Evolutionary conservation across 2,888 invertebrate species (phyloP).

Genomic region (Loripinus fragilis): DNA sequence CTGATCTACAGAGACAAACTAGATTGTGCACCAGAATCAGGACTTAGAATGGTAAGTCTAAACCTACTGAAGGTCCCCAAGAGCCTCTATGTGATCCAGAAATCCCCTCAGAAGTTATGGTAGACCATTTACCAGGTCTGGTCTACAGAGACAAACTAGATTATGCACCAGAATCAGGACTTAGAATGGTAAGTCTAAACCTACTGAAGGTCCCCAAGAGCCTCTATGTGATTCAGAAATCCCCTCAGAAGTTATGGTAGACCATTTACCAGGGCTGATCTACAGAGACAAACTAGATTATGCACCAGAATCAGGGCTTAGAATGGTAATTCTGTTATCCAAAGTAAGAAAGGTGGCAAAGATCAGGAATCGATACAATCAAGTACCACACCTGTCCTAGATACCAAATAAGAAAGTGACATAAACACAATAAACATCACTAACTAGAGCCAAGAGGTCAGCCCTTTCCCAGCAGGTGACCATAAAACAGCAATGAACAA

Average conservation of each 20-base stretch:
- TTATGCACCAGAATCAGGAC: too few species aligned
- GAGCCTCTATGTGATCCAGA: conserved; percentile 79
- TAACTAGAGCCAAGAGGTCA: too few species aligned
- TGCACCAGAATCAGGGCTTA: conserved; percentile 85
- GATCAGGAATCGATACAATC: too few species aligned
- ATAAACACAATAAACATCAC: too few species aligned
- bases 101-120: conserved; percentile 66
- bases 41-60: conserved; percentile 84
- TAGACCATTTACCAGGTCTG: conserved; percentile 85
- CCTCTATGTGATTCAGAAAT: conserved; percentile 80
- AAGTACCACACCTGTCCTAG: too few species aligned
- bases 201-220: conserved; percentile 59
- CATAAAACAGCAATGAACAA: too few species aligned
- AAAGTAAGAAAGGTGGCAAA: too few species aligned
- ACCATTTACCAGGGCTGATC: conserved; percentile 85
- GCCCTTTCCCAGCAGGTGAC: too few species aligned
- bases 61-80: conserved; percentile 46
- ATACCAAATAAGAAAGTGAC: too few species aligned
- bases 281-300: conserved; percentile 83
- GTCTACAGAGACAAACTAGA: conserved; percentile 83
- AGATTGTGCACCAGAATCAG: conserved; percentile 85
- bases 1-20: conserved; percentile 84
- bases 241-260: conserved; percentile 79
- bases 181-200: conserved; percentile 54
- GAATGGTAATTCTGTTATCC: conserved; percentile 82